phyloP scores from a whole-genome alignment of 2,113 vertebrate species.

The Archilochus colubris region DNA sequence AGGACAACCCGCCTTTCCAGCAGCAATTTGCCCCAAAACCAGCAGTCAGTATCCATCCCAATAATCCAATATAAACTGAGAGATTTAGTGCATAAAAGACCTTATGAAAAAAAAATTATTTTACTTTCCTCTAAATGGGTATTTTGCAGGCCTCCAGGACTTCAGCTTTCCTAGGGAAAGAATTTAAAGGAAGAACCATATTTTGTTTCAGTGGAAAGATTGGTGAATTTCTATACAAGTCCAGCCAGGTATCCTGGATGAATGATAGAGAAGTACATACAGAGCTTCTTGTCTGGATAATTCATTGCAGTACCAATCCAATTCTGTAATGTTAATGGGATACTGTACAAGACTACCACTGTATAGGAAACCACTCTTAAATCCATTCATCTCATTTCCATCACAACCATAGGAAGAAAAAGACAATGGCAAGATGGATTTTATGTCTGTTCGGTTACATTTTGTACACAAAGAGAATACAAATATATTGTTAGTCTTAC shows the following conservation, averaged over 20 bases:
- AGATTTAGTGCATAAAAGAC: background rate
- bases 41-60: background rate
- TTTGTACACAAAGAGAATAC: slow-evolving; percentile 49
- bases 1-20: background rate
- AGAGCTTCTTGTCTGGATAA: slow-evolving; percentile 43
- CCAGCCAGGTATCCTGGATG: slow-evolving; percentile 5
- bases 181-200: background rate
- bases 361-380: slow-evolving; percentile 56
- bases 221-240: background rate
- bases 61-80: background rate
- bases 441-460: slow-evolving; percentile 29
- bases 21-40: background rate
- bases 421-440: slow-evolving; percentile 59
- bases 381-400: slow-evolving; percentile 51
- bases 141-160: background rate
- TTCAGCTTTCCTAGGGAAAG: background rate
- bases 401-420: background rate
- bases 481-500: slow-evolving; percentile 54
- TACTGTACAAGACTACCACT: slow-evolving; percentile 28
- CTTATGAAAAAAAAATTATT: background rate
- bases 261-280: slow-evolving; percentile 13
- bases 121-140: background rate
- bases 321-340: slow-evolving; percentile 56
- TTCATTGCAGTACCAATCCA: slow-evolving; percentile 37
- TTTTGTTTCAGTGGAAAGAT: background rate